Base-by-base conservation (phyloP, 2,888 invertebrate genomes). In the Tetranychus truncatus region DNA sequence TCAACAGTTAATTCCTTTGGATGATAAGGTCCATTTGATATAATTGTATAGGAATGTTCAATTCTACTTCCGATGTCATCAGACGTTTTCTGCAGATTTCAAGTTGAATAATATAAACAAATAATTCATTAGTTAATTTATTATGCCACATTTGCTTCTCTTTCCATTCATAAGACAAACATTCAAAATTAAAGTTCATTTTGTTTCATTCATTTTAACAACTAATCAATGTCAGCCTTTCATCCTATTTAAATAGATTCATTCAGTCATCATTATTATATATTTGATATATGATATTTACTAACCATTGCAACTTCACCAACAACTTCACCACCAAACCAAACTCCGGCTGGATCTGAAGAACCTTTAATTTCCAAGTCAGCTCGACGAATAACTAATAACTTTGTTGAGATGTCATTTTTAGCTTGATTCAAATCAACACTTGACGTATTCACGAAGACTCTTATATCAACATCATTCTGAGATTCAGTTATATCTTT, bases 241-340 rank as follows among this genome's bases (percentile, higher is more conserved):
- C 24, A 65, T 66, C 55, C 34, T 24, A 34, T 20, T 24, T n/a
- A 24, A 66, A 11, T n/a, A 11, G 24, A 55, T 6, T 7, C 55
- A 21, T 55, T 9, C 18, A 20, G 8, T 45, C 7, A 34, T 20
- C 9, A 20, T 11, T 66, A 11, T 20, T 8, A 9, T 46, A 86
- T 77, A 95, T 89, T 74, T 87, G 21, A n/a, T n/a, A 72, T 20
- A 44, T 72, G 18, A 94, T 87, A 81, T 89, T 87, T 80, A 87
- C 86, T 9, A 95, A 89, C 87, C 85, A 96, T 90, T 7, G 90
- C 89, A 71, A 90, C 90, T 83, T 92, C 92, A 15, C 91, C 91
- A 79, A 89, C 88, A 8, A 91, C 85, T 78, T 88, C 88, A 18
- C 95, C 95, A 24, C 93, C 92, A 81, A 92, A 95, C 81, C 90